A percentile compares a stretch with the other conserved stretches of the same genome.
phyloP scores from a whole-genome alignment of 2,113 vertebrate species.

The Spermophilus dauricus region DNA sequence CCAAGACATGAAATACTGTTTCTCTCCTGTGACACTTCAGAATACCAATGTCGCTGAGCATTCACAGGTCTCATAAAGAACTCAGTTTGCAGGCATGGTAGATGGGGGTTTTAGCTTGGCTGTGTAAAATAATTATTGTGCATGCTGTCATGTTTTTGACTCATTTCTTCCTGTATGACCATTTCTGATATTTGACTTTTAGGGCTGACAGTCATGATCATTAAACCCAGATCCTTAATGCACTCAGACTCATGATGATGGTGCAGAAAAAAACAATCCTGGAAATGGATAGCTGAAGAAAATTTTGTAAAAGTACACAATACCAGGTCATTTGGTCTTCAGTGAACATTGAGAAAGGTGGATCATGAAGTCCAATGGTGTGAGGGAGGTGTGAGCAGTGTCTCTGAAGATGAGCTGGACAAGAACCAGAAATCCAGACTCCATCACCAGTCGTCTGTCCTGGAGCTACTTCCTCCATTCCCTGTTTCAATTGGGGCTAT shows the following conservation, averaged over 20 bases:
- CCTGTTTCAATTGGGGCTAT: background rate
- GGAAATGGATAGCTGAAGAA: background rate
- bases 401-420: background rate
- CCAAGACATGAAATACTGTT: background rate
- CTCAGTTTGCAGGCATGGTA: background rate
- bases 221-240: background rate
- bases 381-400: background rate
- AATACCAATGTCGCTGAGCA: background rate
- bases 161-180: background rate
- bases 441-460: background rate
- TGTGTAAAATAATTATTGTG: no score
- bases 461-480: background rate
- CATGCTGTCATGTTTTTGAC: background rate
- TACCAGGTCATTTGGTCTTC: background rate
- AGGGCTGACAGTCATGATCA: background rate
- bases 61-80: background rate
- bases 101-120: background rate
- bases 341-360: background rate
- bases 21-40: background rate
- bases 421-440: background rate
- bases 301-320: background rate
- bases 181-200: background rate
- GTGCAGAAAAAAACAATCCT: background rate
- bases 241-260: background rate
- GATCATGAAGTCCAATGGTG: background rate